Evolutionary conservation across 1,140 invertebrate species (phyloP).

Genomic region (Laupala kohalensis): DNA sequence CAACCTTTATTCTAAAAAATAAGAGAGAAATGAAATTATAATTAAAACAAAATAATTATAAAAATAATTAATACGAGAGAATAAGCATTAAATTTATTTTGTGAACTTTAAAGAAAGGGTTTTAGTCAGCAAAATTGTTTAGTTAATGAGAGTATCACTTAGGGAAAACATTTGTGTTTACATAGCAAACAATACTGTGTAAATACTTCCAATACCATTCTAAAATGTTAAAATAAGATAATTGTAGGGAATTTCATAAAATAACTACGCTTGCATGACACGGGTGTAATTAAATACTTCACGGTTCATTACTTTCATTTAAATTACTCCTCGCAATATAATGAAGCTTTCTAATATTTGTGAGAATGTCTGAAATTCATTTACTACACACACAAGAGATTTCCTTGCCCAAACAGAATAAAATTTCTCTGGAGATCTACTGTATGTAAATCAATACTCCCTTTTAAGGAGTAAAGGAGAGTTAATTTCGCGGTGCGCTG

Average conservation of each 20-base stretch:
- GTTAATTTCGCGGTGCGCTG: not conserved
- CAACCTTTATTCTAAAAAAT: no score
- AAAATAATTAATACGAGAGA: no score
- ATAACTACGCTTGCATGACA: no score
- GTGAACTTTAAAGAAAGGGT: no score
- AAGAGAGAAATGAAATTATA: no score
- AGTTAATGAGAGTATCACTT: not conserved
- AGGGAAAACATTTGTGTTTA: not conserved
- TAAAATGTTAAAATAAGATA: not conserved
- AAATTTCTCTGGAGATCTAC: not conserved
- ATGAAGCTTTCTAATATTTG: not conserved
- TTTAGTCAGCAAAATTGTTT: no score
- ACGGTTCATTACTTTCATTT: not conserved
- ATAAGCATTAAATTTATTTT: no score
- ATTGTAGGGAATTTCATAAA: not conserved
- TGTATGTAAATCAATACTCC: not conserved
- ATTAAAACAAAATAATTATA: no score
- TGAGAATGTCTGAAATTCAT: not conserved
- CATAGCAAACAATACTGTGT: not conserved
- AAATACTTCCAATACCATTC: not conserved
- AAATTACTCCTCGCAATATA: not conserved
- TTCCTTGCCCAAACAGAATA: not conserved
- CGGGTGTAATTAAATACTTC: no score
- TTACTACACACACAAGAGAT: not conserved
- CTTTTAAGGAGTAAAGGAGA: not conserved